phyloP scores from a whole-genome alignment of 2,888 invertebrate genomes.

The Calameuta pallipes region DNA sequence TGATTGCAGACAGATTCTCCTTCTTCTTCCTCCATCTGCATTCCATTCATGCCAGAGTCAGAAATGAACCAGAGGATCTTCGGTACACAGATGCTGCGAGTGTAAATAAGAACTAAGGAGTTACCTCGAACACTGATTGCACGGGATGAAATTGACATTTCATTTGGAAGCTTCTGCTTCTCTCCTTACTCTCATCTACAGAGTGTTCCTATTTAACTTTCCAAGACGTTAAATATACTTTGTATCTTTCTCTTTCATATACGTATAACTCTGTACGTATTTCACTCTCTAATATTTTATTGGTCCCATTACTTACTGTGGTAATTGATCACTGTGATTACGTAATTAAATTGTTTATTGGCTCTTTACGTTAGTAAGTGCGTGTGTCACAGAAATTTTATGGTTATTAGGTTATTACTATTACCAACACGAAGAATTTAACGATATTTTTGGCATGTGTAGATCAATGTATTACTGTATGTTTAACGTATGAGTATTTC shows the following conservation, averaged over 20 bases:
- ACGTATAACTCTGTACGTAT: neutral
- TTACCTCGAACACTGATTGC: constrained; percentile 30
- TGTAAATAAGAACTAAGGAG: neutral
- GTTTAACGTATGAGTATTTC: neutral
- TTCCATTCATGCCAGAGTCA: neutral
- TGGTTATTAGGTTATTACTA: neutral
- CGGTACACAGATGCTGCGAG: neutral
- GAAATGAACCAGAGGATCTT: neutral
- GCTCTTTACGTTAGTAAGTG: neutral
- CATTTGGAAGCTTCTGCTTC: constrained; percentile 40
- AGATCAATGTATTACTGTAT: too few relatives aligned
- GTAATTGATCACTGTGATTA: neutral
- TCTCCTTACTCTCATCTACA: neutral
- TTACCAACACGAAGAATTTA: too few relatives aligned
- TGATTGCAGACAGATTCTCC: too few relatives aligned
- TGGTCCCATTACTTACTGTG: too few relatives aligned
- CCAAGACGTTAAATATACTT: neutral
- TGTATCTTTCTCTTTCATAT: neutral
- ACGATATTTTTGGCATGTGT: too few relatives aligned
- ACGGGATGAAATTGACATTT: constrained; percentile 42
- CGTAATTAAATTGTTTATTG: neutral
- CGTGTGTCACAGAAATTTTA: neutral
- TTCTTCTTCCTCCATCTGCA: neutral
- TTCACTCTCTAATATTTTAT: too few relatives aligned
- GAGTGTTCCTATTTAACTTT: neutral